phyloP scores from a whole-genome alignment of 2,888 invertebrate species.

The Sinhomidia bicolor region DNA sequence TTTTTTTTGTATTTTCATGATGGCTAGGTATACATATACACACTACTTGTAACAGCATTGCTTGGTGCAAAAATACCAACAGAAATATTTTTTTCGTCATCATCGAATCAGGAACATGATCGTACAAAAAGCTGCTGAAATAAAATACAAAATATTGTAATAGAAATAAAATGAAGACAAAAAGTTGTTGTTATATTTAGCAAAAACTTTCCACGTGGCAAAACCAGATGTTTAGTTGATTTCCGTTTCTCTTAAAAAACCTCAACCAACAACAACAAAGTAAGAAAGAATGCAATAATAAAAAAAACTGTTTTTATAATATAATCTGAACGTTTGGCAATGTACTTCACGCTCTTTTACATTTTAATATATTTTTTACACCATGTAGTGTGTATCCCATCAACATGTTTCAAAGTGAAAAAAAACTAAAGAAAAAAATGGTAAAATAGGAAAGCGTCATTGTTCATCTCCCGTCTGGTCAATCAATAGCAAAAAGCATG shows the following conservation, averaged over 20 bases:
- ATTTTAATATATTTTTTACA: constrained; percentile 28
- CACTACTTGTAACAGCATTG: neutral
- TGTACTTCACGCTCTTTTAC: constrained; percentile 37
- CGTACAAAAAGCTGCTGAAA: constrained; percentile 3
- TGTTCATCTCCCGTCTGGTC: constrained; percentile 42
- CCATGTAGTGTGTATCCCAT: no score
- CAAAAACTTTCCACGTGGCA: constrained; percentile 57
- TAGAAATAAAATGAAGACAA: constrained; percentile 13
- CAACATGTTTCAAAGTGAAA: no score
- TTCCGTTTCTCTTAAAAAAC: constrained; percentile 74
- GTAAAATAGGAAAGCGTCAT: constrained; percentile 32
- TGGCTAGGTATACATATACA: neutral
- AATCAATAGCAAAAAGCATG: neutral
- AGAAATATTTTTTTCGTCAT: neutral
- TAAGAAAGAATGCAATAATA: constrained; percentile 53
- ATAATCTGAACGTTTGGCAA: constrained; percentile 19
- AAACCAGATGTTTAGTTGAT: constrained; percentile 55
- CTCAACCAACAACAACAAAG: constrained; percentile 64
- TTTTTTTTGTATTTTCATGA: constrained; percentile 7
- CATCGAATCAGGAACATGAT: neutral
- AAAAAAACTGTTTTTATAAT: neutral
- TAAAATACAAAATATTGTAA: constrained; percentile 17
- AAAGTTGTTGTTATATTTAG: constrained; percentile 33
- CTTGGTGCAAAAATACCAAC: neutral
- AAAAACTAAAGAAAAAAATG: neutral